Evolutionary conservation across 2,113 vertebrate genomes (phyloP).

Genomic region (Fulica atra): DNA sequence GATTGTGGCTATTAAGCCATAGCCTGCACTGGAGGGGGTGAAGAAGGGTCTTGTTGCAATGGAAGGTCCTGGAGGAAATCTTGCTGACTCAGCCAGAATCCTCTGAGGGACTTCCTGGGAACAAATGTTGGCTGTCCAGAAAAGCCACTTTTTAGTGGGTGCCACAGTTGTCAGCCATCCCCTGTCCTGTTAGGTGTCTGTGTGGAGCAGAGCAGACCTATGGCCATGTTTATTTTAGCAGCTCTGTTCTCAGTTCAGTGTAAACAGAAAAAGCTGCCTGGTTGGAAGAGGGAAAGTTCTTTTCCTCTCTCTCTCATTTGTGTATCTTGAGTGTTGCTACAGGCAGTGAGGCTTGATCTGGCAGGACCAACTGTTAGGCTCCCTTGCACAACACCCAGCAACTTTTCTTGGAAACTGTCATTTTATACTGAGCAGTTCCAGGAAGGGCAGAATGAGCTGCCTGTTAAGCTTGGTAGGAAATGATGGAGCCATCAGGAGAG

Average conservation of each 20-base stretch:
- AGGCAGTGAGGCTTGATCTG: background rate
- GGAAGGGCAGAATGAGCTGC: background rate
- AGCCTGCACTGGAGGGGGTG: slow-evolving; percentile 63
- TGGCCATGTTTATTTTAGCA: background rate
- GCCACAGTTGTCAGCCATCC: background rate
- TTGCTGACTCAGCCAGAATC: slow-evolving; percentile 69
- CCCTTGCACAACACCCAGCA: background rate
- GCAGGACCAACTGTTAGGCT: background rate
- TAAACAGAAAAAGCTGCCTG: background rate
- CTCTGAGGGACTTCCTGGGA: slow-evolving; percentile 7
- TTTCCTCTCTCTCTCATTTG: background rate
- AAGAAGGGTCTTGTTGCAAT: slow-evolving; percentile 61
- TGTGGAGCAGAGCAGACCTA: background rate
- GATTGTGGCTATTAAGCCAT: slow-evolving; percentile 73
- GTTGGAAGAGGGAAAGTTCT: background rate
- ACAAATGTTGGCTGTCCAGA: background rate
- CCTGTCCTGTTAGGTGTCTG: background rate
- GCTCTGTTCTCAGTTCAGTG: background rate
- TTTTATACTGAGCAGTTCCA: background rate
- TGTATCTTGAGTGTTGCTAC: background rate
- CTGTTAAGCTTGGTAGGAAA: background rate
- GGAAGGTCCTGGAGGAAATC: slow-evolving; percentile 60
- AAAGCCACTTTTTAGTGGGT: background rate
- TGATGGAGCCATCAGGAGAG: background rate
- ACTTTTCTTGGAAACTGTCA: background rate